Percentiles rank a stretch among this genome's conserved stretches.
Conservation (phyloP, 35 echinoderm and acorn worm genomes). For the Ptychodera flava region DNA sequence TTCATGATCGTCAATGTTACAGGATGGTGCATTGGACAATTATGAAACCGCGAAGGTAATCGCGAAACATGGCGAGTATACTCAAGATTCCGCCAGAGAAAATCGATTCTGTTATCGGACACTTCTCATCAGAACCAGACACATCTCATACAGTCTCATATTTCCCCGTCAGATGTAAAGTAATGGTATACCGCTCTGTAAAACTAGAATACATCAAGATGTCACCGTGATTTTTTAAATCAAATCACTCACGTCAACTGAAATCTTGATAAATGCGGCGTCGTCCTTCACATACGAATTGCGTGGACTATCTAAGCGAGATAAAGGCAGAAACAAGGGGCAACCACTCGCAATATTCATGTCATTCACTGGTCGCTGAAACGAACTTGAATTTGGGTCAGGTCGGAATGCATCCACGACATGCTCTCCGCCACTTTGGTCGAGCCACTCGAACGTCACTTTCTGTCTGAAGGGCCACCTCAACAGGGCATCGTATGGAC, state of each 20-base stretch:
- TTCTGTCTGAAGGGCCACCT: constrained; percentile 35
- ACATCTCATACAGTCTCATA: no score
- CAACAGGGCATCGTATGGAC: constrained; percentile 21
- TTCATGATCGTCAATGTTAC: no score
- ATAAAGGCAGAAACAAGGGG: constrained; percentile 25
- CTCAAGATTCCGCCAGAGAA: no score
- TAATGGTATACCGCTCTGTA: no score
- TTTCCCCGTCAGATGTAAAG: no score
- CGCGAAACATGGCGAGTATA: no score
- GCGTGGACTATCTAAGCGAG: constrained; percentile 13
- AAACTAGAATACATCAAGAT: no score
- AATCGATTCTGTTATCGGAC: no score
- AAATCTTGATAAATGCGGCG: neutral
- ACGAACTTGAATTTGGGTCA: constrained; percentile 40
- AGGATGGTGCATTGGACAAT: no score
- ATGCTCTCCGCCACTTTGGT: constrained; percentile 24
- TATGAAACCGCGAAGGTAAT: no score
- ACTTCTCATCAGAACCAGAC: no score
- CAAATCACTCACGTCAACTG: neutral
- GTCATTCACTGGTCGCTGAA: constrained; percentile 12
- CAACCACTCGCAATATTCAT: constrained; percentile 42
- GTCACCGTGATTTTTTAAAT: no score
- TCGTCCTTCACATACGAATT: constrained; percentile 21
- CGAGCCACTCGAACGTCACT: constrained; percentile 20
- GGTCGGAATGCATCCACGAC: constrained; percentile 30